Evolutionary conservation across 2,797 vertebrate species (phyloP).

Genomic region (Naso thynnoides): DNA sequence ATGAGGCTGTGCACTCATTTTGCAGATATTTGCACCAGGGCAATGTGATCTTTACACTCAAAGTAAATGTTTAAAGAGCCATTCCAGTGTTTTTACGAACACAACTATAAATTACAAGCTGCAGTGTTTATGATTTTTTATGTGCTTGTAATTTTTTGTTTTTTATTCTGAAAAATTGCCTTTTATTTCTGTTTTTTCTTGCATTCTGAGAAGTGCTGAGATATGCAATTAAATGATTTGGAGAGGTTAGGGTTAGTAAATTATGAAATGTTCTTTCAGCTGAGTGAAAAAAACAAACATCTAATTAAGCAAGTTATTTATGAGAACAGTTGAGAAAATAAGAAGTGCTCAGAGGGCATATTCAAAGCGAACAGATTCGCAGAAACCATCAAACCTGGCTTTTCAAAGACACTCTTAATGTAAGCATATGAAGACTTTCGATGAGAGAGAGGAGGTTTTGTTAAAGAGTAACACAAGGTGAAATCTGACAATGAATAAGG

Average conservation of each 20-base stretch:
- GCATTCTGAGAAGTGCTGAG: constrained; percentile 11
- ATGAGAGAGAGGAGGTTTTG: constrained; percentile 6
- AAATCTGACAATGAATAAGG: neutral
- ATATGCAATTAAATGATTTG: constrained; percentile 47
- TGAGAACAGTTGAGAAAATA: constrained; percentile 36
- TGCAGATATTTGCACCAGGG: constrained; percentile 7
- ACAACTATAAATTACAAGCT: too few species aligned
- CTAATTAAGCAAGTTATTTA: constrained; percentile 51
- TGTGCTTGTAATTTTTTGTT: neutral
- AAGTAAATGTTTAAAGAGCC: neutral
- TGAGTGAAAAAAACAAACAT: constrained; percentile 47
- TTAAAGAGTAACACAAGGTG: constrained; percentile 19
- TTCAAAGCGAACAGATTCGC: constrained; percentile 9
- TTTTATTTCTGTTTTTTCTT: neutral
- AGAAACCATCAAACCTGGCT: constrained; percentile 1
- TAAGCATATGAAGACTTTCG: constrained; percentile 24
- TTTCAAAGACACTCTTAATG: neutral
- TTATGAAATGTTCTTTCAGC: constrained; percentile 45
- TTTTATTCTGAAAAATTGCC: neutral
- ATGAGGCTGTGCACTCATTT: constrained; percentile 11
- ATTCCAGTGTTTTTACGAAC: neutral
- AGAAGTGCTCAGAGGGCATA: constrained; percentile 17
- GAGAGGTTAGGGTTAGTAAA: too few species aligned
- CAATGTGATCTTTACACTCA: neutral
- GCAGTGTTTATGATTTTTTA: neutral